phyloP scores from a whole-genome alignment of 2,797 vertebrate species.

The Microctenopoma stevenorrisi region DNA sequence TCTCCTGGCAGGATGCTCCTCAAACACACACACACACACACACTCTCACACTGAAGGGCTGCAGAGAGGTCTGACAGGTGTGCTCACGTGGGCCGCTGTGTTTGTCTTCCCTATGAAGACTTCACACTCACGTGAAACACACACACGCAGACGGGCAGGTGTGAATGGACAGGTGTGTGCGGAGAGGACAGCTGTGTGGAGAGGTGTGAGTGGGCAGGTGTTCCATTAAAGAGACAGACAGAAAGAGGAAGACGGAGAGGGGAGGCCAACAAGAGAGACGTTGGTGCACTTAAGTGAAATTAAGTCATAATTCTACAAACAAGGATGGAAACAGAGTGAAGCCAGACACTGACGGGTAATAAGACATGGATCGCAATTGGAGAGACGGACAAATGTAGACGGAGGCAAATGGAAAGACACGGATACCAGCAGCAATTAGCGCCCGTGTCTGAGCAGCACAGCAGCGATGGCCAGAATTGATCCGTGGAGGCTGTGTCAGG shows the following conservation, averaged over 20 bases:
- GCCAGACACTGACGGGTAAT: conserved; percentile 50
- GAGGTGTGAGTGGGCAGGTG: conserved; percentile 80
- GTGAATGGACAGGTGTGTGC: conserved; percentile 78
- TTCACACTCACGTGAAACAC: conserved; percentile 38
- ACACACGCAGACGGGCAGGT: conserved; percentile 67
- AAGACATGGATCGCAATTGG: conserved; percentile 42
- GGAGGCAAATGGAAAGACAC: conserved; percentile 66
- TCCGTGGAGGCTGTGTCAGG: conserved; percentile 84
- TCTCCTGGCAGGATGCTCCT: conserved; percentile 64
- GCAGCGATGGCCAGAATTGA: conserved; percentile 85
- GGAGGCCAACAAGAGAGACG: conserved; percentile 17
- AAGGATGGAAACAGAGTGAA: conserved; percentile 4
- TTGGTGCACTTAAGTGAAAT: not conserved
- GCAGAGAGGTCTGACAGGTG: conserved; percentile 75
- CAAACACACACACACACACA: conserved; percentile 34
- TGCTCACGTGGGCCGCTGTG: conserved; percentile 64
- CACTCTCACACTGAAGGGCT: conserved; percentile 44
- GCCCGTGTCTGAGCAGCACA: conserved; percentile 55
- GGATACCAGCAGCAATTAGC: conserved; percentile 66
- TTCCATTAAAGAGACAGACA: conserved; percentile 76
- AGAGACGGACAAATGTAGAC: conserved; percentile 58
- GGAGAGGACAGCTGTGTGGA: conserved; percentile 77
- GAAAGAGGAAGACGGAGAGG: conserved; percentile 23
- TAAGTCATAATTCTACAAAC: not conserved
- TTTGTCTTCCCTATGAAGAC: conserved; percentile 59